Conservation (phyloP, 2,113 vertebrate genomes). For the Mobula hypostoma region DNA sequence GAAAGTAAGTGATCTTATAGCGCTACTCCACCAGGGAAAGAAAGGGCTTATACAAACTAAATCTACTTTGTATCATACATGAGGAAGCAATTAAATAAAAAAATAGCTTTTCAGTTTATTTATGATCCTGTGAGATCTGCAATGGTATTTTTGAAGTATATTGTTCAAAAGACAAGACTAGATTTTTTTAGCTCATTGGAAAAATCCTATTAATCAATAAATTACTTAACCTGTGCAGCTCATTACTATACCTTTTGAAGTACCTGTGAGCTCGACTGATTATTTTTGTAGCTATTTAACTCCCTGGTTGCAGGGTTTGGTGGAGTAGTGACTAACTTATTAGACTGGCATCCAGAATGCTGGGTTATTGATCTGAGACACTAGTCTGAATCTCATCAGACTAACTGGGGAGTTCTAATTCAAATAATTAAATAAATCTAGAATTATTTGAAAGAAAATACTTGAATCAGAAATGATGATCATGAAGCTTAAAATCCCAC, state of each 20-base stretch:
- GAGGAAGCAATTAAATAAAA: constrained; percentile 37
- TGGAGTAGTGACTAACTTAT: too few species aligned
- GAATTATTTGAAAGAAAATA: too few species aligned
- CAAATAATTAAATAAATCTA: too few species aligned
- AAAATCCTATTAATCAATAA: constrained; percentile 6
- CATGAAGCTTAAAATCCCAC: too few species aligned
- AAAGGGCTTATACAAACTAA: constrained; percentile 34
- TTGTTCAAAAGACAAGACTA: constrained; percentile 19
- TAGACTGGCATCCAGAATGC: too few species aligned
- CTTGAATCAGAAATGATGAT: too few species aligned
- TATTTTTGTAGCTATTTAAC: constrained; percentile 1
- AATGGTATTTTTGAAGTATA: constrained; percentile 3
- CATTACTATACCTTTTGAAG: not conserved
- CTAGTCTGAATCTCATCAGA: too few species aligned
- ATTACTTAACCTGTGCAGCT: not conserved
- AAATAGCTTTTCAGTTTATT: constrained; percentile 33
- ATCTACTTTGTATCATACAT: constrained; percentile 36
- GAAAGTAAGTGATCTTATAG: constrained; percentile 38
- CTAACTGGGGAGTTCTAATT: too few species aligned
- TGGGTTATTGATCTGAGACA: too few species aligned
- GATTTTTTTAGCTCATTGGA: not conserved
- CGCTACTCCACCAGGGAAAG: constrained; percentile 26
- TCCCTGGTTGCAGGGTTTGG: too few species aligned
- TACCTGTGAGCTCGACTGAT: not conserved
- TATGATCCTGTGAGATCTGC: constrained; percentile 28